Evolutionary conservation across 2,113 vertebrate species (phyloP).

Genomic region (Martes martes): DNA sequence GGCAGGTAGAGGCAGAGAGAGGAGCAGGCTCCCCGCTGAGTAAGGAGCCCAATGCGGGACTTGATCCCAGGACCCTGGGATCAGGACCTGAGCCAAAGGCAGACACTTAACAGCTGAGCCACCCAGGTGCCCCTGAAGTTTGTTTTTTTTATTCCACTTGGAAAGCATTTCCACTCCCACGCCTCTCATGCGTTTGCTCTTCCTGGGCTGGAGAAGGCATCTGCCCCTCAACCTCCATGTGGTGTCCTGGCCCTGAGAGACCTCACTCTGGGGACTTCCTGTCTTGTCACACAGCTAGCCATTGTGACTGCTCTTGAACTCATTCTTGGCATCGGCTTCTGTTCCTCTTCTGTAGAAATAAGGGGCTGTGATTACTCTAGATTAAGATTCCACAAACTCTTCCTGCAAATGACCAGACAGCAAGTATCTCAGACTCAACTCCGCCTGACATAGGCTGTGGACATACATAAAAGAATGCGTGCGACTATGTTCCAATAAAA

Average conservation of each 20-base stretch:
- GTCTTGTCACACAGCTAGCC: background rate
- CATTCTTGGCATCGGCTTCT: background rate
- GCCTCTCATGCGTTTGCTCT: background rate
- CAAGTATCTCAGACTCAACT: background rate
- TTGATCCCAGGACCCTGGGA: too few relatives aligned
- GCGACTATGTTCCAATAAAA: fast-evolving
- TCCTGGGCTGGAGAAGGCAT: fast-evolving
- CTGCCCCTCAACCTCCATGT: background rate
- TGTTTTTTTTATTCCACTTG: background rate
- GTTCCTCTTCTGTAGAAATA: background rate
- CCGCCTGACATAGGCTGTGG: background rate
- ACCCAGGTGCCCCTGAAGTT: too few relatives aligned
- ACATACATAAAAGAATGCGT: background rate
- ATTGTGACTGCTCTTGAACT: background rate
- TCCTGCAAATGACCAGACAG: background rate
- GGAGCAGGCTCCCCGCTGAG: too few relatives aligned
- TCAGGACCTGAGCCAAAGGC: too few relatives aligned
- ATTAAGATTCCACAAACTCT: background rate
- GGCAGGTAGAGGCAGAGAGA: too few relatives aligned
- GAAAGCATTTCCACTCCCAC: fast-evolving
- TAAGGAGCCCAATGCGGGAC: too few relatives aligned
- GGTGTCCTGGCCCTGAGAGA: background rate
- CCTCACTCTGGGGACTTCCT: background rate
- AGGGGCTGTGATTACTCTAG: background rate
- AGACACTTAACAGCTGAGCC: too few relatives aligned